Conservation (phyloP, 2,113 vertebrate species). For the Bos javanicus region DNA sequence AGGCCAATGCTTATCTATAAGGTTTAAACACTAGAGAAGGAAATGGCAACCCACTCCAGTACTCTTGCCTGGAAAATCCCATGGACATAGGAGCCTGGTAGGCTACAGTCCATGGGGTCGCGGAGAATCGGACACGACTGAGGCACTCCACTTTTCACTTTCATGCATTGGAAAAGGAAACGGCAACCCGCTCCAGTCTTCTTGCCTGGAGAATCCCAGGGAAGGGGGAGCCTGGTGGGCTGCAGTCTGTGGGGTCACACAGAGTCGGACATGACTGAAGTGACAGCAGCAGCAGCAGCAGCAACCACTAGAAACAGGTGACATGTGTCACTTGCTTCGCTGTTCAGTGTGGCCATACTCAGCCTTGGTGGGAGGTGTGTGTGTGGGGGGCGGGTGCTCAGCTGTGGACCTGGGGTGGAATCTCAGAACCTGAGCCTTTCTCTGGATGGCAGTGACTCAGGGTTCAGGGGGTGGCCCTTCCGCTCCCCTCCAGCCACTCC, state of each 20-base stretch:
- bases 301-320: background rate
- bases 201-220: background rate
- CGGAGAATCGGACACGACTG: background rate
- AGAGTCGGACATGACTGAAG: background rate
- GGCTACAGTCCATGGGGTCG: background rate
- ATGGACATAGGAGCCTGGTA: background rate
- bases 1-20: background rate
- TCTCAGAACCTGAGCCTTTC: background rate
- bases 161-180: background rate
- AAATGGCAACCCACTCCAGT: background rate
- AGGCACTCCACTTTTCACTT: background rate
- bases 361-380: accelerated
- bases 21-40: background rate
- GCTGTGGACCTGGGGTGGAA: background rate
- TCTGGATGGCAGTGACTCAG: background rate
- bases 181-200: background rate
- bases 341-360: background rate
- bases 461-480: background rate
- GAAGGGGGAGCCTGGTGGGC: background rate
- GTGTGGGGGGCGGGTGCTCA: too few relatives aligned
- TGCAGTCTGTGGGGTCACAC: accelerated
- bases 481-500: background rate
- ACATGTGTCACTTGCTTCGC: background rate
- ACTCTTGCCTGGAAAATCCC: background rate
- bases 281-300: background rate